These are phyloP conservation scores for Anarsia innoxiella DNA, from an alignment of 2,888 invertebrate genomes.

Conservation along the genomic window DNA sequence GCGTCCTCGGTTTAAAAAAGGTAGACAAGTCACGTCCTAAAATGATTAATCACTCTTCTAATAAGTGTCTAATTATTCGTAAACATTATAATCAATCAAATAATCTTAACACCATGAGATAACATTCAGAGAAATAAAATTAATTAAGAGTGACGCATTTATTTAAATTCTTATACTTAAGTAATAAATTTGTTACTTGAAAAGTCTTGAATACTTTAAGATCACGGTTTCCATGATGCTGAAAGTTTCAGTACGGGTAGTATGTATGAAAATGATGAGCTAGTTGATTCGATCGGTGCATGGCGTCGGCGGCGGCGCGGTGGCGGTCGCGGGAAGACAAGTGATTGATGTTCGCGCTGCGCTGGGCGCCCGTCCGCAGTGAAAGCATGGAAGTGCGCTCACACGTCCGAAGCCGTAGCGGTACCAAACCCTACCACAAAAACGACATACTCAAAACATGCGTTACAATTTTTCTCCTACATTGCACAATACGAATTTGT, in stretches of 20 bases:
- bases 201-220: no score
- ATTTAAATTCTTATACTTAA: no score
- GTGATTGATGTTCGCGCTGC: constrained; percentile 48
- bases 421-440: constrained; percentile 60
- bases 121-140: not conserved
- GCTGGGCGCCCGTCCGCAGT: constrained; percentile 32
- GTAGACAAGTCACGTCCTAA: constrained; percentile 6
- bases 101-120: constrained; percentile 3
- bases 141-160: not conserved
- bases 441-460: constrained; percentile 55
- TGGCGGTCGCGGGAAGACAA: constrained; percentile 18
- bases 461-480: constrained; percentile 71
- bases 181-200: no score
- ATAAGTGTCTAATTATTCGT: constrained; percentile 6
- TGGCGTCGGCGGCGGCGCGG: constrained; percentile 7
- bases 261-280: no score
- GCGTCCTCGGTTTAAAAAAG: no score
- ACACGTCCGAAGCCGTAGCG: constrained; percentile 51
- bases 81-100: constrained; percentile 8
- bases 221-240: no score
- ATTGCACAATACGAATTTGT: constrained; percentile 74
- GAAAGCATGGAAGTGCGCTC: constrained; percentile 59
- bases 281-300: no score
- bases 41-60: constrained; percentile 7
- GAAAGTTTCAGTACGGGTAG: no score